A percentile compares a stretch with the other conserved stretches of the same genome.
Evolutionary conservation across 2,888 invertebrate genomes (phyloP).

Genomic region (Drosophila subquinaria): DNA sequence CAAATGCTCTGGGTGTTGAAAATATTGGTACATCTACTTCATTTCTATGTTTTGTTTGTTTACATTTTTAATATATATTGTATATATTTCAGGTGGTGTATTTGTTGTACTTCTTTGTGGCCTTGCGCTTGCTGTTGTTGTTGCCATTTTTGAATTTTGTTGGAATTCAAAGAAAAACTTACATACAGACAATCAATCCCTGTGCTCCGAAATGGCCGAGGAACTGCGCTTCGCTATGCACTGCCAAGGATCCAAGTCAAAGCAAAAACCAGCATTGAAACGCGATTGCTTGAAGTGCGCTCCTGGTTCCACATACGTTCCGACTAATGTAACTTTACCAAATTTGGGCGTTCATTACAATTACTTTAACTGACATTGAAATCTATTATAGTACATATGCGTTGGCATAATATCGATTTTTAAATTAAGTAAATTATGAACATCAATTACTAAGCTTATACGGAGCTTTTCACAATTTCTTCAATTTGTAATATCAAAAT

Average conservation of each 20-base stretch:
- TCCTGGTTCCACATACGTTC: conserved; percentile 90
- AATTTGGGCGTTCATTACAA: conserved; percentile 83
- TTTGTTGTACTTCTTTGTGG: conserved; percentile 98
- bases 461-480: neutral
- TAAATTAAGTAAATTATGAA: neutral
- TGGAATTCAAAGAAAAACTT: conserved; percentile 97
- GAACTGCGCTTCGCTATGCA: conserved; percentile 96
- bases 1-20: conserved; percentile 94
- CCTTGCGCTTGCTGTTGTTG: conserved; percentile 94
- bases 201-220: conserved; percentile 97
- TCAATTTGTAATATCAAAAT: neutral
- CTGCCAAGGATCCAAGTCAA: conserved; percentile 92
- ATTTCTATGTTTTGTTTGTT: too few relatives aligned
- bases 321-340: conserved; percentile 83
- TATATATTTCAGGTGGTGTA: conserved; percentile 90
- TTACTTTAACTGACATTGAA: conserved; percentile 80
- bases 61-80: too few relatives aligned
- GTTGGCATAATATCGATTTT: neutral
- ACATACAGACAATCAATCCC: conserved; percentile 92
- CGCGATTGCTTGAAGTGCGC: conserved; percentile 92
- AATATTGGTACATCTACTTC: conserved; percentile 89
- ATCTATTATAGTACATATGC: conserved; percentile 7
- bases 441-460: neutral
- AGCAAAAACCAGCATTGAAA: conserved; percentile 92
- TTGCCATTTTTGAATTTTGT: conserved; percentile 97